phyloP scores from a whole-genome alignment of 2,797 vertebrate species.

The Tachyglossus aculeatus region DNA sequence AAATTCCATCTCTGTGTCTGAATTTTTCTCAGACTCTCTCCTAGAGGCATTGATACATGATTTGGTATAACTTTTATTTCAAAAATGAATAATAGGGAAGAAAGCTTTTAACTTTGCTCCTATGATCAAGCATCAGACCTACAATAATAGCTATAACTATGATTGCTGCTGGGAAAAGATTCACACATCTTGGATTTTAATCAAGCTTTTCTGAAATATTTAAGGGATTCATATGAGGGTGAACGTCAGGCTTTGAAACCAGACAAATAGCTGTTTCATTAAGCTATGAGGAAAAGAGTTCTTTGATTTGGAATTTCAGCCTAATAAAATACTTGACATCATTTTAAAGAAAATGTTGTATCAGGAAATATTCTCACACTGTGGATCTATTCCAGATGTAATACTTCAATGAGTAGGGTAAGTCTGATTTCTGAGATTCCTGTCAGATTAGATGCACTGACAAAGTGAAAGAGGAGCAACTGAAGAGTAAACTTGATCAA shows the following conservation, averaged over 20 bases:
- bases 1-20: too few species aligned
- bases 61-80: neutral
- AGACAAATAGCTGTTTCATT: constrained; percentile 10
- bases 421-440: neutral
- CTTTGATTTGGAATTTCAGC: neutral
- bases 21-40: too few species aligned
- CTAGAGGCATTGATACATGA: neutral
- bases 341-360: constrained; percentile 5
- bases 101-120: neutral
- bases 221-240: constrained; percentile 5
- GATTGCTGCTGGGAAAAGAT: neutral
- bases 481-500: neutral
- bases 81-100: neutral
- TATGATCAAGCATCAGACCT: neutral
- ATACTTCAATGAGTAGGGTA: neutral
- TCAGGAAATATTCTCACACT: neutral
- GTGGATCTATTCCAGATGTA: neutral
- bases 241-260: constrained; percentile 10
- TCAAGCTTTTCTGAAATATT: constrained; percentile 23
- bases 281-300: neutral
- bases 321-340: constrained; percentile 2
- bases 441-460: neutral
- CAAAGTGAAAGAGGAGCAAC: neutral
- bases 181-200: constrained; percentile 2
- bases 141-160: neutral